Evolutionary conservation across 2,888 invertebrate genomes (phyloP).

Genomic region (Cheilosia vulpina): DNA sequence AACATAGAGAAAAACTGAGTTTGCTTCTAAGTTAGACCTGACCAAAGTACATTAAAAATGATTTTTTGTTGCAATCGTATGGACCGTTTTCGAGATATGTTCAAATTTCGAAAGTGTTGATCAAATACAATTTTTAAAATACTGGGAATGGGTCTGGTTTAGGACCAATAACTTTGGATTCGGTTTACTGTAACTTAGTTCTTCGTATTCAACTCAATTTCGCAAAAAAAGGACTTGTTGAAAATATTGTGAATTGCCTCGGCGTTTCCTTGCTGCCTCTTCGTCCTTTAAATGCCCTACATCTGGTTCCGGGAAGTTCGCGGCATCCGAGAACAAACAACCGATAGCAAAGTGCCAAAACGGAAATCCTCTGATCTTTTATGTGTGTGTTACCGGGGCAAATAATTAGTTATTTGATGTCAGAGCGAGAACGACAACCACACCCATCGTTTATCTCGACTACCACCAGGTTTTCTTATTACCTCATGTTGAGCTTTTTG

Average conservation of each 20-base stretch:
- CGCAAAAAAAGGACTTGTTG: too few relatives aligned
- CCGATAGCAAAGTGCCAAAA: conserved; percentile 32
- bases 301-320: neutral
- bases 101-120: too few relatives aligned
- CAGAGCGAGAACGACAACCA: conserved; percentile 34
- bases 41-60: too few relatives aligned
- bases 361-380: conserved; percentile 66
- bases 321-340: conserved; percentile 19
- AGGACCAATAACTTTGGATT: too few relatives aligned
- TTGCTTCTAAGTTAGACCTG: too few relatives aligned
- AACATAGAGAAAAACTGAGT: too few relatives aligned
- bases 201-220: too few relatives aligned
- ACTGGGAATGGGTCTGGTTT: too few relatives aligned
- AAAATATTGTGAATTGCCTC: neutral
- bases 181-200: too few relatives aligned
- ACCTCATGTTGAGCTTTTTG: conserved; percentile 63
- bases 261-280: conserved; percentile 11
- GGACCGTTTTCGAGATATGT: too few relatives aligned
- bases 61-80: too few relatives aligned
- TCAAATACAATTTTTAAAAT: too few relatives aligned
- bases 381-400: conserved; percentile 51
- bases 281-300: conserved; percentile 24
- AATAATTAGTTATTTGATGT: conserved; percentile 70
- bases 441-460: conserved; percentile 14
- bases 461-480: conserved; percentile 47